A percentile compares a stretch with the other conserved stretches of the same genome.
Evolutionary conservation across 2,888 invertebrate species (phyloP).

Genomic region (Elysia crispata): DNA sequence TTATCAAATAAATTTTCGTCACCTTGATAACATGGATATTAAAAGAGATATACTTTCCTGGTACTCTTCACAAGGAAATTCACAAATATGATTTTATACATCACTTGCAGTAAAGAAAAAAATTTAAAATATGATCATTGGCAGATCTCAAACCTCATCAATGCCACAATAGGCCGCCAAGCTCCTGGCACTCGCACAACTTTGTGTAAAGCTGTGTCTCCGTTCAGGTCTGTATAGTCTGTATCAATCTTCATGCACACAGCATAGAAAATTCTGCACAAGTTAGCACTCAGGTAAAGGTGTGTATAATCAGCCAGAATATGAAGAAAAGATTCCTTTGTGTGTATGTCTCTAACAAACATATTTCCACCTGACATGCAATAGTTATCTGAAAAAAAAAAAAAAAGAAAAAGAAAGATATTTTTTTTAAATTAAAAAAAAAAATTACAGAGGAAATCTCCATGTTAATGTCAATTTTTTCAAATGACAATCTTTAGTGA

Average conservation of each 20-base stretch:
- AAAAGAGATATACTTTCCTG: no score
- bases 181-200: conserved; percentile 60
- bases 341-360: conserved; percentile 40
- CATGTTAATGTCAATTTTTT: neutral
- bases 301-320: conserved; percentile 59
- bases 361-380: conserved; percentile 44
- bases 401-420: neutral
- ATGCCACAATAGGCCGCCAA: conserved; percentile 64
- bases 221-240: conserved; percentile 61
- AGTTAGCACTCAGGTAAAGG: conserved; percentile 56
- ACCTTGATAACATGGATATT: no score
- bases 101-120: no score
- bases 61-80: no score
- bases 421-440: neutral
- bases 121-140: no score
- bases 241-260: conserved; percentile 66
- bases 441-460: neutral
- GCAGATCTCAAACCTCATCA: conserved; percentile 69
- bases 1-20: no score
- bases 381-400: conserved; percentile 35
- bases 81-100: no score
- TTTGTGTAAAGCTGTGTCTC: conserved; percentile 70
- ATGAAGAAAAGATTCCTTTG: conserved; percentile 65
- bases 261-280: conserved; percentile 66
- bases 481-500: neutral